Evolutionary conservation across 2,888 invertebrate genomes (phyloP), one percentile per base, ranked within the genome.

Genomic region (Cyaniris semiargus): DNA sequence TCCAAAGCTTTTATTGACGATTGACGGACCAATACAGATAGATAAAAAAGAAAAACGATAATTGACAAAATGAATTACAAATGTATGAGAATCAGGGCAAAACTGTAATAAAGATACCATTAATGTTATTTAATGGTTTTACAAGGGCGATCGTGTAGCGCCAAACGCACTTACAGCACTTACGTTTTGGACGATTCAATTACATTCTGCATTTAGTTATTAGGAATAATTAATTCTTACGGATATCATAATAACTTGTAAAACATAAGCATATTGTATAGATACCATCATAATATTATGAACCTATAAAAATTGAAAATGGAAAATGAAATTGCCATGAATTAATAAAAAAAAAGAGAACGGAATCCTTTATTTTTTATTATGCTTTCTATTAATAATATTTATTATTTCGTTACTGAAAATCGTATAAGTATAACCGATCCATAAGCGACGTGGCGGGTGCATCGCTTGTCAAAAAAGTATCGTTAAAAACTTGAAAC

Each of bases 151-250:
- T 86, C 89, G 90, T 90, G 89, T 92, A 92, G 92, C 89, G 90
- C 90, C 90, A 87, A 88, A 89, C 88, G 86, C 93, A 92, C 92
- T 93, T 90, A 90, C 89, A 90, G 89, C 93, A 93, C 93, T 93
- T 90, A 92, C 82, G 87, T 93, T 92, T 91, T 89, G 86, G 86
- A 66, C 31, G 66, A 15, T 31, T 31, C 66, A 66, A 66, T 66
- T 66, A 66, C 27, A 66, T 66, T 27, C 23, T 66, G 66, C 27
- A 66, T 13, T 60, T 60, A 23, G 60, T 60, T 10, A 60, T 60
- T 60, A 60, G 60, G 60, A 23, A 60, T 13, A 60, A 60, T 23
- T 60, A 23, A 23, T 23, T 23, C 23, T 21, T 23, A 23, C 10
- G 1, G 1, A 21, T 44, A 27, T 27, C 27, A 3, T 27, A 27